A percentile compares a stretch with the other conserved stretches of the same genome.
phyloP scores from a whole-genome alignment of 2,797 vertebrate species.

The Morelia viridis region DNA sequence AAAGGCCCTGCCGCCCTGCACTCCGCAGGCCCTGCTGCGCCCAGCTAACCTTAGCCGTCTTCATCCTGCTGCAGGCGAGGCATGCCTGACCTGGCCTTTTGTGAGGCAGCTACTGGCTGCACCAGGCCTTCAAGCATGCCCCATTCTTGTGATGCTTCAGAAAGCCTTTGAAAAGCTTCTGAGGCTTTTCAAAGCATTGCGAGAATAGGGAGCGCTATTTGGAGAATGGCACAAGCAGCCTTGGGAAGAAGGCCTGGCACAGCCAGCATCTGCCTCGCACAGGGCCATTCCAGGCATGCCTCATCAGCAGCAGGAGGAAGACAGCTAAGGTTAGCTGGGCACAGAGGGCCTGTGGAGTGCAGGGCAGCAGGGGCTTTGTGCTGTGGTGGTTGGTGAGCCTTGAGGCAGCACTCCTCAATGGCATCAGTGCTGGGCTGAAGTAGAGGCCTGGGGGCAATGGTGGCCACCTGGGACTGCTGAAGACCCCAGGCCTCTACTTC shows the following conservation, averaged over 20 bases:
- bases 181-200: too few relatives aligned
- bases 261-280: not conserved
- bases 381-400: not conserved
- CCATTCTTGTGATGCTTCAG: not conserved
- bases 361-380: not conserved
- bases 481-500: not conserved
- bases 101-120: not conserved
- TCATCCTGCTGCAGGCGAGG: not conserved
- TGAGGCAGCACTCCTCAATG: not conserved
- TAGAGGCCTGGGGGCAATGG: not conserved
- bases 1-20: too few relatives aligned
- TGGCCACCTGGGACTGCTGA: not conserved
- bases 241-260: too few relatives aligned
- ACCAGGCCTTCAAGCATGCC: too few relatives aligned
- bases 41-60: not conserved
- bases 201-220: not conserved
- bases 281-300: not conserved
- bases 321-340: not conserved
- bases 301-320: not conserved
- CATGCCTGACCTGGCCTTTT: not conserved
- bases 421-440: not conserved
- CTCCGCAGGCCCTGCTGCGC: not conserved
- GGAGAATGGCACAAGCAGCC: not conserved
- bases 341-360: not conserved
- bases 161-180: too few relatives aligned